Base-by-base conservation (phyloP, 2,888 invertebrate species). In the Halictus ligatus region DNA sequence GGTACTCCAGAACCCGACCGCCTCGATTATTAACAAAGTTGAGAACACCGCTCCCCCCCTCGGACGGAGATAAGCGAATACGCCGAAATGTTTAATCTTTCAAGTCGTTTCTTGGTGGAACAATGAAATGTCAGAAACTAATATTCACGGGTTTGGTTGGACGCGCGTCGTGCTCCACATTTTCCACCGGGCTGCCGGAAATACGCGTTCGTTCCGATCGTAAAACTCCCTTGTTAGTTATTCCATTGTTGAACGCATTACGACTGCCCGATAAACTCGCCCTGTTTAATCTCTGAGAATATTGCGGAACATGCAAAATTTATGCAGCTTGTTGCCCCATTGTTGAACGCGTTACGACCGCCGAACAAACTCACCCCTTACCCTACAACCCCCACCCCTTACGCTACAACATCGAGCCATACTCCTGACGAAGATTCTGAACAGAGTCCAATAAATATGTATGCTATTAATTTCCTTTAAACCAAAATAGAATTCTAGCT, bases 1-100 rank as follows among this genome's bases (percentile, higher is more conserved):
- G 74, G 73, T 60, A 74, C 46, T 46, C 43, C 40, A 58, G 67
- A 18, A 67, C 67, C 67, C 67, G 21, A 67, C 67, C 67, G 67
- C 35, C 67, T 67, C 67, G 67, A 67, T 67, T 67, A 67, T 67
- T 67, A 67, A 67, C 67, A 67, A 67, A 67, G 67, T 67, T 67
- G 67, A 29, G 67, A 67, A 67, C 67, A 67, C 18, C 29, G 67
- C 21, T 35, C 67, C 35, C 67, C 67, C 35, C 29, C 21, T 67
- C 67, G 18, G 35, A 35, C 35, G 8, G 35, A 18, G 35, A 35
- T 67, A 67, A 18, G 67, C 67, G 67, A 67, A 67, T 67, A 67
- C 67, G 21, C 29, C 35, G 67, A 18, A 67, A 67, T 67, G 67
- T 67, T 67, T 10, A 67, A 67, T 67, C 67, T 67, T 35, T 67